Evolutionary conservation across 1,140 invertebrate genomes (phyloP), one percentile per base, ranked within the genome.

Genomic region (Antheraea mylitta): DNA sequence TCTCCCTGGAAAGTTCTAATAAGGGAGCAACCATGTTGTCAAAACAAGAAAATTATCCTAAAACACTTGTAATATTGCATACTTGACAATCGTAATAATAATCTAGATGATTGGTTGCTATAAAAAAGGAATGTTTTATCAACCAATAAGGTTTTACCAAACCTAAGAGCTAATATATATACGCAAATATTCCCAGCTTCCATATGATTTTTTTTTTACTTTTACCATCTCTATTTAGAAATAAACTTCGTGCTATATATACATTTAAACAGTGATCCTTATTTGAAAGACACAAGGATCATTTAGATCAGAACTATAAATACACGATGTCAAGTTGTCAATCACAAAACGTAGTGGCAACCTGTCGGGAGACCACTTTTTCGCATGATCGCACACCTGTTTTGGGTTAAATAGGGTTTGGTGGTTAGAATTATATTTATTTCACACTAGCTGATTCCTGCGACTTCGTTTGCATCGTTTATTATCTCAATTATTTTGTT

Each of bases 351-450:
- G 71, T 70, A 73, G 77, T 77, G 86, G 81, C 81, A 82, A 78
- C 70, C 75, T 73, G 67, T 62, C 73, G 71, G 70, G 71, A n/a
- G 76, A 68, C 80, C 78, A 84, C 80, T 87, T 86, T 87, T 86
- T 80, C 85, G 84, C 80, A 79, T 85, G 81, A 86, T 73, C 76
- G 81, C 80, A 72, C 80, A 76, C 75, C 73, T 78, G 76, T 61
- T 61, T 30, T 0, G 60, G 60, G 16, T 19, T 61, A 61, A 61
- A 61, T 61, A 61, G 60, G 60, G 60, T 61, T 61, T 61, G 60
- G 8, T 30, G 22, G 9, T 61, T 36, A 30, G 18, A 61, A 61
- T 53, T 53, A n/a, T 53, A 53, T 53, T n/a, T 53, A 13, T 53
- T 53, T 53, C 45, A 0, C 13, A 53, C 13, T 30, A 30, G 22